Base-by-base conservation (phyloP, 2,888 invertebrate species). In the Sphecodes monilicornis region DNA sequence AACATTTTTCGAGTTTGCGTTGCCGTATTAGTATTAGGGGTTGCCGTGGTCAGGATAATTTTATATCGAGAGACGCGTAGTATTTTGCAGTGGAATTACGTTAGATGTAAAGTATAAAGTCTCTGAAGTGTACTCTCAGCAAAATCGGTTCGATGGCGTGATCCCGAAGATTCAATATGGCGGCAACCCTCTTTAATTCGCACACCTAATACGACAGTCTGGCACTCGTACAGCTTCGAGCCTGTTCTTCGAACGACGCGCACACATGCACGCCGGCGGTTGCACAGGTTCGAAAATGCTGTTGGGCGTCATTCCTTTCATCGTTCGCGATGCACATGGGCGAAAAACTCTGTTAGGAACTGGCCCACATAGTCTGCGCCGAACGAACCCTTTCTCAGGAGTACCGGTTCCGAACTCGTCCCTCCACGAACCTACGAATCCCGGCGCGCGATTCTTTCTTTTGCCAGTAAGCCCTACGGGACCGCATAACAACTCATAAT, bases 201-300 rank as follows among this genome's bases (percentile, higher is more conserved):
- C 46, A 32, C 76, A 36, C 41, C 76, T 88, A 83, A 90, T 81
- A 60, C 85, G 87, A 60, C 82, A 82, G 86, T 69, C 91, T 85
- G 80, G 87, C 86, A 86, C 36, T 89, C 76, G 78, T 91, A 90
- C 77, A 43, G 91, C 88, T 90, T 90, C 91, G 39, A 70, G 82
- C 76, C 69, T 75, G 79, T 54, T 69, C 60, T 39, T 36, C 46
- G 41, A 78, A 79, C 57, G 36, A 8, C 36, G 26, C 69, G 13
- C 54, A 26, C 69, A 32, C 29, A 50, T 54, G 68, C 57, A 39
- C 68, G 54, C n/a, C n/a, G 32, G 60, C 50, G 39, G 36, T 32
- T 10, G 36, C 46, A 50, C 39, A n/a, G 36, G 18, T 16, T 73
- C n/a, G 22, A 16, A 18, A n/a, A 2, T n/a, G 57, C 26, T 60